Base-by-base conservation (phyloP, 2,888 invertebrate genomes). In the Lithodes maja region DNA sequence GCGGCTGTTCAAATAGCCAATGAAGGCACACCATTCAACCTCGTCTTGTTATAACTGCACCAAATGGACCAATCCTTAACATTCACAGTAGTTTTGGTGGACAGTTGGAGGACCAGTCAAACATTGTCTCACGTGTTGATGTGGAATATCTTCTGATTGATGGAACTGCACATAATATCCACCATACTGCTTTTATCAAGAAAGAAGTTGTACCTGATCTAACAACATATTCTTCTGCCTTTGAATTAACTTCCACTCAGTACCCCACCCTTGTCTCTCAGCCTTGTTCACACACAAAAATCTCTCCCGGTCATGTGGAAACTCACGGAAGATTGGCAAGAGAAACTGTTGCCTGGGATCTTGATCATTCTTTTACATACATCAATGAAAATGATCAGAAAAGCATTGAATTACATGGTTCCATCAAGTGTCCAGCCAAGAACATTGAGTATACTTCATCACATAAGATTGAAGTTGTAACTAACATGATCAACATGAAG, bases 261-360 rank as follows among this genome's bases (percentile, higher is more conserved):
- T 82, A 50, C 33, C 55, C 82, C 5, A 54, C 0, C 79, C 2
- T 53, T 52, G 33, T 68, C 12, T 3, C 50, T 5, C 5, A 7
- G 2, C 1, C 33, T 7, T 3, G 33, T 49, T 7, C 3, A 17
- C 12, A 61, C 53, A 49, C 68, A 0, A 82, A 15, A 1, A 33
- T 82, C 3, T 68, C 82, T 7, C 49, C 17, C 12, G 82, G 68
- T n/a, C 61, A 61, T 33, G 69, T 69, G 68, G 82, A 82, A 82
- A 68, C 55, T 61, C 53, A 33, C 12, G 50, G 33, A 3, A 33
- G 52, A 3, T 12, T 82, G n/a, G 9, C 49, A 17, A 15, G 52
- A 3, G 82, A 15, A 68, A 12, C 82, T 9, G 52, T 55, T 5
- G 68, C 68, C 12, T 82, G 82, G 82, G 17, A 50, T n/a, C n/a